Evolutionary conservation across 92 coral and sea anemone genomes (phyloP), one percentile per base, ranked within the genome.

Genomic region (Heliopora coerulea): DNA sequence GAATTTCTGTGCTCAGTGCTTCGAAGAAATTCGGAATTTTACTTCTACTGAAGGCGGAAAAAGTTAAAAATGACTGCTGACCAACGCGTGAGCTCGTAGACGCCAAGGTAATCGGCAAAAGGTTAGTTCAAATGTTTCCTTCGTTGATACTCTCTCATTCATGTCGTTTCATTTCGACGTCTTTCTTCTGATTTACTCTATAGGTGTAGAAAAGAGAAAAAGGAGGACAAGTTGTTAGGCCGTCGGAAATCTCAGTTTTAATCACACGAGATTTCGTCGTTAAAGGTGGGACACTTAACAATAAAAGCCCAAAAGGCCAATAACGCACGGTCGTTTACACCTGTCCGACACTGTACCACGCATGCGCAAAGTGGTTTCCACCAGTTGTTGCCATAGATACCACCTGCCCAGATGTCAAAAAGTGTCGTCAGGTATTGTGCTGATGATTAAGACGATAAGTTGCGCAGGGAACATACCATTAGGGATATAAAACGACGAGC

Each of bases 381-480:
- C 77, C 77, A 28, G 77, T 18, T 23, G 74, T 70, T 37, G n/a
- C 62, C 77, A 52, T 54, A 26, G 77, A 37, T 29, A 70, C 77
- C 61, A 70, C 77, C 77, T 70, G 77, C 50, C 37, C 42, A 54
- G 25, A 46, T 70, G 77, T 54, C 77, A 70, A 32, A 24, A 70
- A 7, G 54, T 70, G 77, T 52, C 77, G 50, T 50, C 31, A 18
- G 0, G 75, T 56, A 56, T 56, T 56, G 61, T 56, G 28, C 61
- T 17, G 61, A 56, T 28, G 61, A 56, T 56, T 56, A 56, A 15
- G 61, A 8, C 28, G 61, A 56, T 56, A 56, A 14, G 30, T 56
- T 17, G 6, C 61, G 61, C 30, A 3, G 29, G 30, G 30, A 56
- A 56, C 77, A 70, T 54, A 70, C 20, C 76, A 37, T 31, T 44